A percentile compares a stretch with the other conserved stretches of the same genome.
These are phyloP conservation scores for Petrosia ficiformis DNA, from an alignment of 37 sponge, comb jelly and placozoan genomes.

Conservation along the genomic window DNA sequence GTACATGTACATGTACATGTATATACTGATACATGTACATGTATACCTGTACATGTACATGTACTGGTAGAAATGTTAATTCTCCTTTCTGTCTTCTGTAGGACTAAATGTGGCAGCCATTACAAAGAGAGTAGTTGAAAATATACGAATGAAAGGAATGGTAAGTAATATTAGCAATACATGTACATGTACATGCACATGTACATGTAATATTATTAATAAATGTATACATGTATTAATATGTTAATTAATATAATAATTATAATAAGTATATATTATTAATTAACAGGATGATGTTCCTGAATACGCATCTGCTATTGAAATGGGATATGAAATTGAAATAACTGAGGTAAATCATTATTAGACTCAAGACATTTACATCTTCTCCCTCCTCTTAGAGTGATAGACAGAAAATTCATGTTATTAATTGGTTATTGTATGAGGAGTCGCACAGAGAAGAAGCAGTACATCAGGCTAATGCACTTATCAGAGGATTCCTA, in stretches of 20 bases:
- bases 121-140: slow-evolving; percentile 74
- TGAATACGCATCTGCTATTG: not conserved
- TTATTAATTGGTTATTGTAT: slow-evolving; percentile 91
- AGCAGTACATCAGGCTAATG: slow-evolving; percentile 80
- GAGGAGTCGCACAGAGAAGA: slow-evolving; percentile 81
- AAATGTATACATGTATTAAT: no score
- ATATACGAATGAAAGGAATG: slow-evolving; percentile 39
- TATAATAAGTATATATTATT: no score
- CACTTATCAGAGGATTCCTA: slow-evolving; percentile 82
- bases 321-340: slow-evolving; percentile 26
- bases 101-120: slow-evolving; percentile 70
- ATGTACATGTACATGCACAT: no score
- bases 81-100: not conserved
- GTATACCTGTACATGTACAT: no score
- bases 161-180: no score
- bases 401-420: slow-evolving; percentile 70
- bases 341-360: slow-evolving; percentile 19
- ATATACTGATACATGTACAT: no score
- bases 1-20: no score
- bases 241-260: no score
- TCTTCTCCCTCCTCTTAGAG: slow-evolving; percentile 10
- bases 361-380: not conserved
- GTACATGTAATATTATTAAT: no score
- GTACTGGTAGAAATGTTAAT: no score
- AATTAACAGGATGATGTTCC: slow-evolving; percentile 8